Evolutionary conservation across 2,888 invertebrate species (phyloP), one percentile per base, ranked within the genome.

Genomic region (Elaeidobius kamerunicus): DNA sequence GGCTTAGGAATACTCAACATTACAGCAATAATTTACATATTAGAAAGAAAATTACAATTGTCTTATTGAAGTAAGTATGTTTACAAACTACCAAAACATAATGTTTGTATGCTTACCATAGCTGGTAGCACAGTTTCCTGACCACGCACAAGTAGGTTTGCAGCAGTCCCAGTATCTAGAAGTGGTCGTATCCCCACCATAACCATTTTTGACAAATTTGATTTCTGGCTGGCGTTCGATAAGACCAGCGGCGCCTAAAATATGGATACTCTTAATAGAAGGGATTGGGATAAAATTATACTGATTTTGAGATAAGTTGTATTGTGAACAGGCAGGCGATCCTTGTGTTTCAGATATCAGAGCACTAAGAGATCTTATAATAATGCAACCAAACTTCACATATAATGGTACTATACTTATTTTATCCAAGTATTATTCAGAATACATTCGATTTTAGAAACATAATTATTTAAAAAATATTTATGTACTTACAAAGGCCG

Each of bases 151-250:
- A 55, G 57, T 58, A 3, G 52, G 55, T 43, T 58, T 58, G 39
- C 57, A 58, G 30, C 57, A 58, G 36, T 58, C 57, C 57, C 57
- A 58, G 23, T 58, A 58, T 16, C 57, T 39, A 17, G 55, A 47
- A 12, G 57, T 57, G 20, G 56, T 56, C 20, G 49, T 41, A 2
- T 30, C 15, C 2, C 52, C 56, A 1, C 14, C 9, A 14, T 16
- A 52, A 11, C 56, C 52, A 23, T 35, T 16, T 12, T 53, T 19
- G 6, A 49, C 39, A 14, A 45, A 46, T 17, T 49, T 18, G 40
- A 56, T 53, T 36, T 52, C 42, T 6, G 56, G 56, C 32, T 48
- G 45, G n/a, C 19, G 44, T 32, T 56, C 56, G 5, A 45, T 15
- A 4, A 32, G 19, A 14, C 28, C 45, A n/a, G 49, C 52, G 28